A percentile compares a stretch with the other conserved stretches of the same genome.
Evolutionary conservation across 2,113 vertebrate genomes (phyloP).

Genomic region (Odontophorus gujanensis): DNA sequence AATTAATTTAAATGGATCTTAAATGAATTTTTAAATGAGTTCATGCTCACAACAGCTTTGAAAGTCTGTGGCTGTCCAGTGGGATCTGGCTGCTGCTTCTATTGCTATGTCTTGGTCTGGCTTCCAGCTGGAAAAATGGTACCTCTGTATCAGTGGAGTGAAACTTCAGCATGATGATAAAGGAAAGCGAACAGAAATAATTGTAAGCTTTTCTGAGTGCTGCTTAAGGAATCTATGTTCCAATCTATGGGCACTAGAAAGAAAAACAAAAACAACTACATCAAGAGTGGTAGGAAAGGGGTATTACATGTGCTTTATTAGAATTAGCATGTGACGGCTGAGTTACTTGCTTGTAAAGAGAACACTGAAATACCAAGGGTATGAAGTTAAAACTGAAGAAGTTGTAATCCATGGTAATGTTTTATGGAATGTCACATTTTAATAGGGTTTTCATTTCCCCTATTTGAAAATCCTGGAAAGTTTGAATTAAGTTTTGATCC

Average conservation of each 20-base stretch:
- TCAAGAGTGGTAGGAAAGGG: not conserved
- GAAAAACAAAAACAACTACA: not conserved
- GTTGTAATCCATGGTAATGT: not conserved
- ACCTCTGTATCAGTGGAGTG: not conserved
- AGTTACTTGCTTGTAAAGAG: not conserved
- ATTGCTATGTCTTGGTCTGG: constrained; percentile 23
- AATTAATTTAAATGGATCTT: constrained; percentile 63
- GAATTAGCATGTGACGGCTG: not conserved
- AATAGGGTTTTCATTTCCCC: not conserved
- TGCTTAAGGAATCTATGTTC: constrained; percentile 8
- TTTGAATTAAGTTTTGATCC: not conserved
- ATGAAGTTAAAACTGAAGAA: not conserved
- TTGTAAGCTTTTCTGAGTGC: constrained; percentile 24
- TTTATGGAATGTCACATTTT: not conserved
- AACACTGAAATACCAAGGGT: not conserved
- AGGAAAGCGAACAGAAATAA: constrained; percentile 5
- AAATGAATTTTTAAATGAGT: constrained; percentile 64
- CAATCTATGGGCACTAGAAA: not conserved
- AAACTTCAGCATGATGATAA: constrained; percentile 10
- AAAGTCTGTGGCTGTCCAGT: constrained; percentile 24
- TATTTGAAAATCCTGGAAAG: not conserved
- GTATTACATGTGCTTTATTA: constrained; percentile 8
- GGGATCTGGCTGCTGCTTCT: constrained; percentile 38
- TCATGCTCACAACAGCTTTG: constrained; percentile 54
- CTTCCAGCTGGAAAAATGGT: constrained; percentile 39